Conservation (phyloP, 1,140 invertebrate species). For the Macrostomum lignano region DNA sequence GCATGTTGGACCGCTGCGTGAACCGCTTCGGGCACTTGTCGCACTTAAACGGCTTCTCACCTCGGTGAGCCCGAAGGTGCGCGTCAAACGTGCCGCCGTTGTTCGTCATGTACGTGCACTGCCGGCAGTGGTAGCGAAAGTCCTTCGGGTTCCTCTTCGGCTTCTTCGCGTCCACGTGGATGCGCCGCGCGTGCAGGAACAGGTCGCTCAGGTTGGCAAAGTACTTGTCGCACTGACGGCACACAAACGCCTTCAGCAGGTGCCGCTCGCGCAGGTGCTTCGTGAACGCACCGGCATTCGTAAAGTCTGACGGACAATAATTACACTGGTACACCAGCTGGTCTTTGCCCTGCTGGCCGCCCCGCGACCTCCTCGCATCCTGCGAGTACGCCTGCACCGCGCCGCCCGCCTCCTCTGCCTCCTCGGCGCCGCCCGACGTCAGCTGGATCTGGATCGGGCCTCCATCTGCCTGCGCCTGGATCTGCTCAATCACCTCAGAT, state of each 20-base stretch:
- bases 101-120: constrained; percentile 1
- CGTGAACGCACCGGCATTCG: constrained; percentile 1
- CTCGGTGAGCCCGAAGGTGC: constrained; percentile 7
- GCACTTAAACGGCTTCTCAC: constrained; percentile 9
- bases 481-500: no score
- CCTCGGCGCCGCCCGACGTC: no score
- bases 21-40: constrained; percentile 9
- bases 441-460: no score
- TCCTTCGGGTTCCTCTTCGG: background rate
- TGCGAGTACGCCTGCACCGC: no score
- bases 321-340: background rate
- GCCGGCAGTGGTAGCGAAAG: background rate
- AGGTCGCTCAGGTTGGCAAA: background rate
- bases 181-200: background rate
- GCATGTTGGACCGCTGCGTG: constrained; percentile 7
- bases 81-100: constrained; percentile 5
- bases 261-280: constrained; percentile 1
- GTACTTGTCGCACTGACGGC: constrained; percentile 2
- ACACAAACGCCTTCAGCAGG: background rate
- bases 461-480: no score
- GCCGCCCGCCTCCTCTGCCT: no score
- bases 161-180: constrained; percentile 1
- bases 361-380: no score
- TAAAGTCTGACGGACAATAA: background rate
- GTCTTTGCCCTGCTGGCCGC: no score